Evolutionary conservation across 2,888 invertebrate genomes (phyloP), one percentile per base, ranked within the genome.

Genomic region (Polyommatus icarus): DNA sequence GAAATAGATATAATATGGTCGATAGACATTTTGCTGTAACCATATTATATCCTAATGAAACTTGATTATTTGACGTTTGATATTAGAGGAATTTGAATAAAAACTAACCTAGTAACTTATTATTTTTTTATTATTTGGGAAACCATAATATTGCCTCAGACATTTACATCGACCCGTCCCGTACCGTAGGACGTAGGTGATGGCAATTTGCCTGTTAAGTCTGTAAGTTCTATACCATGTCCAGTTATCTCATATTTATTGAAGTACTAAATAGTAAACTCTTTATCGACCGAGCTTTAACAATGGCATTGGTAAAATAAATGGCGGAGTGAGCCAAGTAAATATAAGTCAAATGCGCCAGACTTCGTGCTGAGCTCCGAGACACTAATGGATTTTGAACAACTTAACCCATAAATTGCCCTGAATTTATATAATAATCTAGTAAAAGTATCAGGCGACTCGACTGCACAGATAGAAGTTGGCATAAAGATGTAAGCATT

Each of bases 361-460:
- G 40, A 46, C 40, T 73, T 46, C 40, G 73, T 46, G 73, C 73
- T 73, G 50, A 32, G 46, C 40, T 50, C 24, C 46, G 73, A 20
- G 73, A 73, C 20, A 24, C 24, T 73, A 73, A 73, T 46, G 73
- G 73, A 73, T 24, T 73, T 73, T 40, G 73, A 40, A 40, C 73
- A 73, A 73, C 73, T 73, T 73, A 50, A 24, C 73, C 24, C 73
- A 73, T 73, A 73, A 73, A 73, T 73, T 73, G 73, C 46, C 73
- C 46, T 24, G 15, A 73, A 73, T 73, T 46, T 50, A 73, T 73
- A 73, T 20, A 72, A 72, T 72, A 72, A 36, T 71, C 71, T 36
- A 71, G 71, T 71, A 71, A 40, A 72, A 40, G 72, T 40, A 72
- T 40, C 72, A 12, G n/a, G 40, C 36, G 18, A 72, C 72, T 72